Conservation (phyloP, 2,888 invertebrate species). For the Chalcis sispes region DNA sequence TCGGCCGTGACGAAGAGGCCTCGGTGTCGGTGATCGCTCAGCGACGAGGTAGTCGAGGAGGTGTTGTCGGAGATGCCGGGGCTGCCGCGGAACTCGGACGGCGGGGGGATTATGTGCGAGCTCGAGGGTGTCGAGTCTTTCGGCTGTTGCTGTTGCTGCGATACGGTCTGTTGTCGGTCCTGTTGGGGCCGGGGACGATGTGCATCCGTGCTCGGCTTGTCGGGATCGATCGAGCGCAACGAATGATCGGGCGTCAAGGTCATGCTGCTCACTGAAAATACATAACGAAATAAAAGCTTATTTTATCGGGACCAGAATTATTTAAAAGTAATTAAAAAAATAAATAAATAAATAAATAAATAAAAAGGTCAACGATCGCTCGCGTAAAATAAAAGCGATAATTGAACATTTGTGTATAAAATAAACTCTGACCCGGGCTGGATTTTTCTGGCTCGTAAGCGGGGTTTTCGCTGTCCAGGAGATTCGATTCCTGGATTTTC, state of each 20-base stretch:
- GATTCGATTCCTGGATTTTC: slow-evolving; percentile 79
- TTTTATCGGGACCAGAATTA: too few relatives aligned
- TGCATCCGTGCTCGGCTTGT: slow-evolving; percentile 35
- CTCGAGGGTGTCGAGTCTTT: slow-evolving; percentile 58
- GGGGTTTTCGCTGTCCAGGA: slow-evolving; percentile 79
- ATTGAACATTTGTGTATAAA: too few relatives aligned
- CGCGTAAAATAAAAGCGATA: too few relatives aligned
- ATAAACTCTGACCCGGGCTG: slow-evolving; percentile 48
- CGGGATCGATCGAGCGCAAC: slow-evolving; percentile 64
- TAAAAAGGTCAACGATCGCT: too few relatives aligned
- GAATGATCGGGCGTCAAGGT: slow-evolving; percentile 74
- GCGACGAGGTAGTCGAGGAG: slow-evolving; percentile 66
- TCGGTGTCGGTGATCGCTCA: slow-evolving; percentile 14
- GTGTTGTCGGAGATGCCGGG: slow-evolving; percentile 81
- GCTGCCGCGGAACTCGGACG: slow-evolving; percentile 79
- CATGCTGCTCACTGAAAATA: slow-evolving; percentile 70
- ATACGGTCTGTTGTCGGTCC: slow-evolving; percentile 78
- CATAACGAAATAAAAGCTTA: neutral
- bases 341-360: too few relatives aligned
- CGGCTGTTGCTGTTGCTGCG: slow-evolving; percentile 65
- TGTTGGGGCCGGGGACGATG: slow-evolving; percentile 77
- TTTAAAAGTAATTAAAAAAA: too few relatives aligned
- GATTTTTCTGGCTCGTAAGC: slow-evolving; percentile 72
- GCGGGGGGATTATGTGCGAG: slow-evolving; percentile 78
- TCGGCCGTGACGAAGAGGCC: slow-evolving; percentile 57